Conservation (phyloP, 2,113 vertebrate species). For the Paradisaea rubra region DNA sequence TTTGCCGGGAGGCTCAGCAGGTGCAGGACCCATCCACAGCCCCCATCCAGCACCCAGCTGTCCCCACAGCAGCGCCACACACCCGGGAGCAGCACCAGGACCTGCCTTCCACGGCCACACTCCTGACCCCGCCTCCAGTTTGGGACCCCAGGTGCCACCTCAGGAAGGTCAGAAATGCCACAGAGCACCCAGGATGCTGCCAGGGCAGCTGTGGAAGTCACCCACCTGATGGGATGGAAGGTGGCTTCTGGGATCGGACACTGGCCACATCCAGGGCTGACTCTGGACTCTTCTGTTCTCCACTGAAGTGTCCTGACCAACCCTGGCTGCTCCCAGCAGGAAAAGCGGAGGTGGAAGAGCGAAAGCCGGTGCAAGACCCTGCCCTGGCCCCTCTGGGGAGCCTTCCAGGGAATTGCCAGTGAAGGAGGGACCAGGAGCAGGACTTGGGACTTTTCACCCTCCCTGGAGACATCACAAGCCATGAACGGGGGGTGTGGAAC, state of each 20-base stretch:
- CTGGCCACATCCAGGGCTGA: neutral
- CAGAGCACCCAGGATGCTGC: neutral
- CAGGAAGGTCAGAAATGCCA: neutral
- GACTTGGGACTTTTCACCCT: neutral
- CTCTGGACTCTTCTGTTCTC: neutral
- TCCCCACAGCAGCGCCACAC: neutral
- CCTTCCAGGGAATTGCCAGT: neutral
- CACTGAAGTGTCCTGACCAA: neutral
- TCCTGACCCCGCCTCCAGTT: neutral
- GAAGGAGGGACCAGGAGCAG: neutral
- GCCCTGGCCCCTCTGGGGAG: neutral
- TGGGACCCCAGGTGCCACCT: neutral
- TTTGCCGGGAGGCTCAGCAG: neutral
- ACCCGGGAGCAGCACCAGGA: neutral
- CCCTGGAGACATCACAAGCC: neutral
- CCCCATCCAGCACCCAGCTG: neutral
- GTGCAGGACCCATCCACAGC: neutral
- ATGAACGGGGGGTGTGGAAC: fast-evolving
- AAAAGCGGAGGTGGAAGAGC: neutral
- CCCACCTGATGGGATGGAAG: neutral
- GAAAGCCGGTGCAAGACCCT: neutral
- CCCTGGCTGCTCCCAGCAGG: neutral
- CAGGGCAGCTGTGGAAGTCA: neutral
- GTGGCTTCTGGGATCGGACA: neutral
- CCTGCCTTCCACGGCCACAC: neutral